Base-by-base conservation (phyloP, 2,888 invertebrate genomes). In the Synanthedon formicaeformis region DNA sequence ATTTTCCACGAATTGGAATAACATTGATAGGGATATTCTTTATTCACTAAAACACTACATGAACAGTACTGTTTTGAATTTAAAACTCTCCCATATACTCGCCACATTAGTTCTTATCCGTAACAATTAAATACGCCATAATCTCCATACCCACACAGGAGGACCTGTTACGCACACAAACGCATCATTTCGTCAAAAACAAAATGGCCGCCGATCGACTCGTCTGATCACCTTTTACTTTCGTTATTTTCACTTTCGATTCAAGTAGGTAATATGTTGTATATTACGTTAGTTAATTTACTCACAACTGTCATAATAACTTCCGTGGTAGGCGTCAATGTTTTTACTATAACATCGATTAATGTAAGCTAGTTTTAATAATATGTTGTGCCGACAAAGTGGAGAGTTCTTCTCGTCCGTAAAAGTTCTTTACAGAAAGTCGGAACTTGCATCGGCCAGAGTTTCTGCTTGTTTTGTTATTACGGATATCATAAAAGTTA, bases 181-280 rank as follows among this genome's bases (percentile, higher is more conserved):
- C 65, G 60, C 70, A 71, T 71, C 69, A 68, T 65, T 59, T 59
- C 66, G 71, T 65, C 66, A 71, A 76, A 65, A 78, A 65, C 66
- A 71, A 76, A 65, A 78, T 73, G 71, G 73, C 71, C 61, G 67
- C 66, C 57, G 58, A 65, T 67, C 63, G 64, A 63, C 65, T 66
- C 64, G 65, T 60, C 62, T 61, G 68, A 71, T 66, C 65, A 60
- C 78, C 74, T 75, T 69, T 80, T 78, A 80, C 81, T 81, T 81
- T 81, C 80, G 67, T 70, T 76, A 73, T 70, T 80, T 80, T 80
- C 80, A 80, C 86, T 86, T 86, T 86, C 85, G 67, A 77, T 73
- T 58, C 65, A 65, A 73, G 73, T 34, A 34, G 34, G 34, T 71
- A 73, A 77, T 73, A 71, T 65, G 65, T 65, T 65, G 61, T 69